Evolutionary conservation across 2,797 vertebrate species (phyloP).

Genomic region (Notamacropus eugenii): DNA sequence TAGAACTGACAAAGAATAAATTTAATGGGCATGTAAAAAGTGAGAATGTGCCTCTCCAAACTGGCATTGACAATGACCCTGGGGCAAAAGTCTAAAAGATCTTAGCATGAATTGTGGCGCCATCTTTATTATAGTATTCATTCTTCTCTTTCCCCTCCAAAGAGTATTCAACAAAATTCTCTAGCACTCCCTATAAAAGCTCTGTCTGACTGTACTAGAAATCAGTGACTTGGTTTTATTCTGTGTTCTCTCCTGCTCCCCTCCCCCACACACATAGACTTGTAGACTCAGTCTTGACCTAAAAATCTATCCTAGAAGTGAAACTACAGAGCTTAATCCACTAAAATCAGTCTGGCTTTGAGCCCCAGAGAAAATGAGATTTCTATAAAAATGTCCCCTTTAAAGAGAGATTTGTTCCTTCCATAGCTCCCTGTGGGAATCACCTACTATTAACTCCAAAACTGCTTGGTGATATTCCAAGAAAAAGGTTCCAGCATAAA

Average conservation of each 20-base stretch:
- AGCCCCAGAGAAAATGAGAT: conserved; percentile 73
- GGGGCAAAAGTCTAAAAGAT: conserved; percentile 59
- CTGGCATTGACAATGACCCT: conserved; percentile 40
- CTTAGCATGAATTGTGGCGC: background rate
- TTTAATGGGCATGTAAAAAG: conserved; percentile 65
- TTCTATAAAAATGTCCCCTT: conserved; percentile 79
- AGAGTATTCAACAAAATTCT: conserved; percentile 49
- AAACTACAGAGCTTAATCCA: conserved; percentile 76
- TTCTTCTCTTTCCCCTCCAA: conserved; percentile 13
- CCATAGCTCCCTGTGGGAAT: conserved; percentile 70
- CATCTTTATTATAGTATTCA: background rate
- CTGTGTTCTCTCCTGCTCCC: background rate
- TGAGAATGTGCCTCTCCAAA: conserved; percentile 53
- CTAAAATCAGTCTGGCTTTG: conserved; percentile 72
- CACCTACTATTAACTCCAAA: conserved; percentile 78
- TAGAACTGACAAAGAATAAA: conserved; percentile 64
- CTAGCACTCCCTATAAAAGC: background rate
- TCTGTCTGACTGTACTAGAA: background rate
- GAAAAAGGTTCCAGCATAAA: conserved; percentile 46
- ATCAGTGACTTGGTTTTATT: background rate
- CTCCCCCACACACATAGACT: conserved; percentile 37
- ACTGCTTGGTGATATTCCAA: conserved; percentile 55
- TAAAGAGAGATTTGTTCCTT: conserved; percentile 80
- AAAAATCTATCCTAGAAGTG: conserved; percentile 70
- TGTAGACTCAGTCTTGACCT: conserved; percentile 67